Conservation (phyloP, 2,113 vertebrate genomes). For the Poeciliopsis occidentalis region DNA sequence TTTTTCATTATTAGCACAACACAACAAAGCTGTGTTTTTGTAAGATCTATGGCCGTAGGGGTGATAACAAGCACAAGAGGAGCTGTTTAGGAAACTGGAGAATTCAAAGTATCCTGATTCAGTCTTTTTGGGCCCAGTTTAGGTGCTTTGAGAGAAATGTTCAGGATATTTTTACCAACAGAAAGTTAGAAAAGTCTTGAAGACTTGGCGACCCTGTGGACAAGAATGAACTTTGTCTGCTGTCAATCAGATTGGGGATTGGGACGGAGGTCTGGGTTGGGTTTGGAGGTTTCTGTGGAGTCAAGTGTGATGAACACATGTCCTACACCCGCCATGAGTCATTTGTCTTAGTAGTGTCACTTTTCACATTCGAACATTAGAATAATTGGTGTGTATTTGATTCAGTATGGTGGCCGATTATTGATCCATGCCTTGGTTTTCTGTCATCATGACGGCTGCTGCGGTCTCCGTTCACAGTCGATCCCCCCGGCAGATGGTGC, state of each 20-base stretch:
- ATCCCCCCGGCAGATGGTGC: neutral
- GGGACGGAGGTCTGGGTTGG: neutral
- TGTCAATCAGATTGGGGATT: neutral
- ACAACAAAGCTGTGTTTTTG: slow-evolving; percentile 2
- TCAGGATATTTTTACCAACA: neutral
- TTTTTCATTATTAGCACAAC: slow-evolving; percentile 14
- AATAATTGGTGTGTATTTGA: neutral
- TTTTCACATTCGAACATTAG: neutral
- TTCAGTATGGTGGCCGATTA: neutral
- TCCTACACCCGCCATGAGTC: neutral
- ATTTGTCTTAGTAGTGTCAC: neutral
- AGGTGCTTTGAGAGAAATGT: neutral
- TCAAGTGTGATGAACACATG: neutral
- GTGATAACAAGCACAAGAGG: neutral
- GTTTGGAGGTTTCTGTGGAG: neutral
- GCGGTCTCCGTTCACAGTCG: neutral
- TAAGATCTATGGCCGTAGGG: neutral
- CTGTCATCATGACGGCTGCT: too few species aligned
- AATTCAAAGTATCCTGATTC: neutral
- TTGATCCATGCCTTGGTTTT: too few species aligned
- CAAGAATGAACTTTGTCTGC: too few species aligned
- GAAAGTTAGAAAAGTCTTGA: neutral
- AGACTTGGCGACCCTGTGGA: too few species aligned
- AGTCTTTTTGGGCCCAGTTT: neutral
- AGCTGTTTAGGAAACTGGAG: neutral